Conservation (phyloP, 2,888 invertebrate species). For the Scaptomyza parva region DNA sequence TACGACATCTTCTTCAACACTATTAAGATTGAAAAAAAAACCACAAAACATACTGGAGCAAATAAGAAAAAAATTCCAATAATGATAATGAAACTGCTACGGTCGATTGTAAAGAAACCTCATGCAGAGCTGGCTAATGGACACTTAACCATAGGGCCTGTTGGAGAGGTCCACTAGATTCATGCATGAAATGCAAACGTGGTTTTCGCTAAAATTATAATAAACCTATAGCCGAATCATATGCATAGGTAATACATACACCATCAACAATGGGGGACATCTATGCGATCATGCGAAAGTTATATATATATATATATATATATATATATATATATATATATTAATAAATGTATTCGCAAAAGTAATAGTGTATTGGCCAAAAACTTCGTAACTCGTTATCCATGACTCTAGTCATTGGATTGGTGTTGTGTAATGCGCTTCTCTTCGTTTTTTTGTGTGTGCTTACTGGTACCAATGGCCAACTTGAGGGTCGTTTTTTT, state of each 20-base stretch:
- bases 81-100: conserved; percentile 76
- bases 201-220: conserved; percentile 67
- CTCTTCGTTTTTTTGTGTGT: background rate
- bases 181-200: conserved; percentile 79
- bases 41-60: conserved; percentile 14
- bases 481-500: conserved; percentile 54
- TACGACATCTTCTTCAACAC: conserved; percentile 67
- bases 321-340: conserved; percentile 5
- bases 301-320: conserved; percentile 2
- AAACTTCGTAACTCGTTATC: conserved; percentile 42
- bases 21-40: conserved; percentile 54
- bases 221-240: conserved; percentile 60
- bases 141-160: conserved; percentile 15
- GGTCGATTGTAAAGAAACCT: conserved; percentile 74
- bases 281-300: conserved; percentile 26
- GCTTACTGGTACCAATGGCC: conserved; percentile 28
- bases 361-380: conserved; percentile 51
- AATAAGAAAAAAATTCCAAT: conserved; percentile 34
- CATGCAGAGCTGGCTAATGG: conserved; percentile 72
- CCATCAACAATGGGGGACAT: conserved; percentile 47
- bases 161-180: conserved; percentile 41
- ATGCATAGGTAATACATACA: conserved; percentile 29
- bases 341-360: conserved; percentile 39
- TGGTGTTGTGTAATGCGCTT: conserved; percentile 47
- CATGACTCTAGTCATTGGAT: conserved; percentile 10